phyloP scores from a whole-genome alignment of 2,888 invertebrate species.

The Gisinianus flammeolus region DNA sequence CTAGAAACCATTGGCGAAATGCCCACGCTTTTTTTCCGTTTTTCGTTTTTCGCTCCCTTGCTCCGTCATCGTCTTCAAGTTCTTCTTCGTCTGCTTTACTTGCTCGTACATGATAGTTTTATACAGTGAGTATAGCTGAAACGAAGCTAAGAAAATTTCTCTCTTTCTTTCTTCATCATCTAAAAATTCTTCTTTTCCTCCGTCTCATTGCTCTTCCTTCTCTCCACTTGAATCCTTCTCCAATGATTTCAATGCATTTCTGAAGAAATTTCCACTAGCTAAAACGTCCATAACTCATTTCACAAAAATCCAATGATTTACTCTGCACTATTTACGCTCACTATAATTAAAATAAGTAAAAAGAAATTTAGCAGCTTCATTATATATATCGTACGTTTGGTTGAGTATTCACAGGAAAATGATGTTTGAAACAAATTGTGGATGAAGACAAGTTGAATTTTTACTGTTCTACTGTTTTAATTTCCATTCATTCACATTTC shows the following conservation, averaged over 20 bases:
- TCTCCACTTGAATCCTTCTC: background rate
- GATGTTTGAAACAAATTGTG: no score
- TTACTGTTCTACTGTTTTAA: no score
- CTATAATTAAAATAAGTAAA: no score
- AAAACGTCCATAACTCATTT: conserved; percentile 29
- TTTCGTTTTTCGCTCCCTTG: conserved; percentile 1
- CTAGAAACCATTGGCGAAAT: conserved; percentile 31
- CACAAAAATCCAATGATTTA: conserved; percentile 20
- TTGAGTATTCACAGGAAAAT: no score
- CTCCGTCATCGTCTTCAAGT: background rate
- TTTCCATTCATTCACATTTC: no score
- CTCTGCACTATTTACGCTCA: no score
- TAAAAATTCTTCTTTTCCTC: no score
- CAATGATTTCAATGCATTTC: background rate
- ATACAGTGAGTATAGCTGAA: background rate
- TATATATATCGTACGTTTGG: no score
- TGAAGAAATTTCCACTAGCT: background rate
- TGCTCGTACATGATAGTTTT: background rate
- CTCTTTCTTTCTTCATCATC: background rate
- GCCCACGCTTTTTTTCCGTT: conserved; percentile 23
- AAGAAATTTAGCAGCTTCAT: no score
- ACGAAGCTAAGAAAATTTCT: background rate
- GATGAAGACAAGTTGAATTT: no score
- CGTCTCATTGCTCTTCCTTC: background rate
- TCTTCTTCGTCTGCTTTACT: background rate